A percentile compares a stretch with the other conserved stretches of the same genome.
These are phyloP conservation scores for Chitala chitala DNA, from an alignment of 2,113 vertebrate species.

Conservation along the genomic window DNA sequence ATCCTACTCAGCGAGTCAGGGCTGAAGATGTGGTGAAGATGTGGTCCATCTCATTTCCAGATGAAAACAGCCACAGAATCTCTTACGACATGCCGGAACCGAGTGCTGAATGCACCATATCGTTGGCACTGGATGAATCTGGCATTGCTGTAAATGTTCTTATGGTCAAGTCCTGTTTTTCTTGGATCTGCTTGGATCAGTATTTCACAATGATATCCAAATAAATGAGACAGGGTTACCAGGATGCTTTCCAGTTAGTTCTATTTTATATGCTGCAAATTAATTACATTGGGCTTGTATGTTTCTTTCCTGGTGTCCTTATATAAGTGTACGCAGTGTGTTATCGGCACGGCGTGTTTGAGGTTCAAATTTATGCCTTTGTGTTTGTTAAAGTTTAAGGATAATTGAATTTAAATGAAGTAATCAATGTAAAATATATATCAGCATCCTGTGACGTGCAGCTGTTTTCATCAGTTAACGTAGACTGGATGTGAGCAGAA, in stretches of 20 bases:
- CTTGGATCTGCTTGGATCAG: background rate
- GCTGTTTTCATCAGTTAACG: background rate
- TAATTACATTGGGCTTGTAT: background rate
- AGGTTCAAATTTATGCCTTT: no score
- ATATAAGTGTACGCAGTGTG: no score
- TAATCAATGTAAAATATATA: background rate
- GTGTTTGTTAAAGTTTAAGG: background rate
- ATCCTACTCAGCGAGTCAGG: background rate
- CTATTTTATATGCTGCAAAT: background rate
- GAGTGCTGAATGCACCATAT: background rate
- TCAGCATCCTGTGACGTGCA: background rate
- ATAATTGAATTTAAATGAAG: background rate
- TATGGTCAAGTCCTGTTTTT: conserved; percentile 8
- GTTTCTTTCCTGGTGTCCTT: no score
- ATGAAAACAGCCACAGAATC: background rate
- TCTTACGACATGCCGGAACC: background rate
- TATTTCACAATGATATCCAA: conserved; percentile 7
- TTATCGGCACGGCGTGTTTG: no score
- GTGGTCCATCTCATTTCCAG: background rate
- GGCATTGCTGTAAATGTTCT: background rate
- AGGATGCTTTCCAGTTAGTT: background rate
- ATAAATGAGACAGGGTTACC: background rate
- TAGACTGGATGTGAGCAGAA: background rate
- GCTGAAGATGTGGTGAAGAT: background rate
- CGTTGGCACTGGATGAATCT: background rate